Base-by-base conservation (phyloP, 2,113 vertebrate genomes). In the Tupaia tana region DNA sequence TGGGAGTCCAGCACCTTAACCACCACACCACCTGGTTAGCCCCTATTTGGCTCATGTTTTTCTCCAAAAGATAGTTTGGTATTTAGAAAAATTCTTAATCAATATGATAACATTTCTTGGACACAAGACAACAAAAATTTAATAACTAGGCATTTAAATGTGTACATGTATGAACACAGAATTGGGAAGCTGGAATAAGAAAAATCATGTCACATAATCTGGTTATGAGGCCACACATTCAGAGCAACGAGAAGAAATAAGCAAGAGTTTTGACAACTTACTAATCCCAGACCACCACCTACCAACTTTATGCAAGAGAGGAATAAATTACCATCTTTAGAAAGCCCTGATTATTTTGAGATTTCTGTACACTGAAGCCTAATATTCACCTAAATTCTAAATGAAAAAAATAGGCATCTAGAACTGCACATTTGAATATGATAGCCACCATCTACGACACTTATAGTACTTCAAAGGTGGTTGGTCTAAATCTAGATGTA, bases 101-200 rank as follows among this genome's bases (percentile, higher is more conserved):
- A 79, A 58, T 66, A 74, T 9, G 13, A 19, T 54, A 54, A 31
- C 56, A 84, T 92, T 89, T 82, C n/a, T 52, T 86, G 54, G 31
- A 86, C 34, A 81, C 22, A 59, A 0, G 2, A 71, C 56, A 83
- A 86, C 19, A n/a, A 31, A 54, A 54, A 78, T 66, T 52, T 58
- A 61, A 67, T 61, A 90, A 86, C n/a, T n/a, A 74, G 22, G 31
- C 20, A 82, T 71, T 93, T 87, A 83, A 78, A 71, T n/a, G 19
- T 69, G 10, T 63, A 18, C 27, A 29, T 74, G 13, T 29, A n/a
- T 31, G 34, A 93, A 87, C 29, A 82, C 3, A 18, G 82, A 24
- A 74, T 8, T 78, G 29, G 34, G 71, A 70, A 86, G 12, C 31
- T 54, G 27, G 12, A 77, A 83, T 59, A 54, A 79, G 70, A 71